phyloP scores from a whole-genome alignment of 2,888 invertebrate genomes.

The Chydorus sphaericus region DNA sequence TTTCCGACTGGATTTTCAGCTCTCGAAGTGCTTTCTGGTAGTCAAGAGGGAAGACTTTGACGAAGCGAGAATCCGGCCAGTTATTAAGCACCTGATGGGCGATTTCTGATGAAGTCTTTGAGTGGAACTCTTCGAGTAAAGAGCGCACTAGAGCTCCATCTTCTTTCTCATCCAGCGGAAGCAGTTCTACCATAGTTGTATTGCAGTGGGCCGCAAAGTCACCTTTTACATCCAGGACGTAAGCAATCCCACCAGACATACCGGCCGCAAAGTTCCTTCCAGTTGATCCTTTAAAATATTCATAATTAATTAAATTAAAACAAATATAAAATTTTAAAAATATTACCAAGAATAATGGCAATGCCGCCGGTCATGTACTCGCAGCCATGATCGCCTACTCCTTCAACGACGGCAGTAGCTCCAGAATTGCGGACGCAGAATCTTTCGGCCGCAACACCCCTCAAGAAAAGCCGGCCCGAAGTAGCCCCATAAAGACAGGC shows the following conservation, averaged over 20 bases:
- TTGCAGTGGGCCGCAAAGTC: slow-evolving; percentile 72
- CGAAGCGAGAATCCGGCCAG: slow-evolving; percentile 68
- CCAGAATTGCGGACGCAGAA: slow-evolving; percentile 98
- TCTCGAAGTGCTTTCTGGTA: slow-evolving; percentile 76
- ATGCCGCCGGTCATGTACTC: slow-evolving; percentile 98
- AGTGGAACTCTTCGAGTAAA: slow-evolving; percentile 66
- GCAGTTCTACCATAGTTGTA: slow-evolving; percentile 82
- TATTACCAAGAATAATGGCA: slow-evolving; percentile 65
- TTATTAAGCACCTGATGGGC: slow-evolving; percentile 61
- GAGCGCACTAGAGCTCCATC: slow-evolving; percentile 62
- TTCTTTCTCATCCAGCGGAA: slow-evolving; percentile 58
- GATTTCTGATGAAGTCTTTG: slow-evolving; percentile 74
- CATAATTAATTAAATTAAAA: background rate
- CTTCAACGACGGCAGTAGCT: slow-evolving; percentile 87
- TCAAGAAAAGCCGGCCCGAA: slow-evolving; percentile 78
- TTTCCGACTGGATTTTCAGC: slow-evolving; percentile 25
- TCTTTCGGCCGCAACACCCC: slow-evolving; percentile 93
- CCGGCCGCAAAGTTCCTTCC: slow-evolving; percentile 98
- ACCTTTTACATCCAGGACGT: slow-evolving; percentile 77
- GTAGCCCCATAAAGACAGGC: slow-evolving; percentile 97
- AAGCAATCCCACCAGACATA: slow-evolving; percentile 96
- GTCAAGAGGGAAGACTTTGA: slow-evolving; percentile 95
- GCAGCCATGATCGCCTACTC: slow-evolving; percentile 98
- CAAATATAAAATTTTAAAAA: too few relatives aligned
- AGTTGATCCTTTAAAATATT: slow-evolving; percentile 40